A percentile compares a stretch with the other conserved stretches of the same genome.
These are phyloP conservation scores for Sminthurides aquaticus DNA, from an alignment of 2,888 invertebrate genomes.

Conservation along the genomic window DNA sequence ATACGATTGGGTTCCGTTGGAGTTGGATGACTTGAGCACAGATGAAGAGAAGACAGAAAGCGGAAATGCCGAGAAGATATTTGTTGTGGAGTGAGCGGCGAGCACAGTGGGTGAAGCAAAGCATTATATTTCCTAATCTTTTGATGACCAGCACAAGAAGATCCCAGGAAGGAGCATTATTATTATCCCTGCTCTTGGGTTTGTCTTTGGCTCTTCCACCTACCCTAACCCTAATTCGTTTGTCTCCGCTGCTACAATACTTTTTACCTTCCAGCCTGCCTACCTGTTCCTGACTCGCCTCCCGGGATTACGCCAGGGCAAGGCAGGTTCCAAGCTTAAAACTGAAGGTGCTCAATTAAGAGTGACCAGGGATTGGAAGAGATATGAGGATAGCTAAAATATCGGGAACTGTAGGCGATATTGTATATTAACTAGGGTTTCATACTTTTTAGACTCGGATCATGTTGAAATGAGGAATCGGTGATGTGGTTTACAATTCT, in stretches of 20 bases:
- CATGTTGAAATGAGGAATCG: no score
- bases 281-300: no score
- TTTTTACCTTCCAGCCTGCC: constrained; percentile 3
- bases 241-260: background rate
- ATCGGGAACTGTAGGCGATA: no score
- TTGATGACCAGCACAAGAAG: background rate
- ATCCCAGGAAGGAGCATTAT: background rate
- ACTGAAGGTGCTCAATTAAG: no score
- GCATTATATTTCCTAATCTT: background rate
- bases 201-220: background rate
- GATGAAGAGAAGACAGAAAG: constrained; percentile 31
- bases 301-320: no score
- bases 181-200: background rate
- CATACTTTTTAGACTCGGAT: no score
- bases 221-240: background rate
- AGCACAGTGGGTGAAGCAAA: constrained; percentile 1
- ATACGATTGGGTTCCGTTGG: constrained; percentile 28
- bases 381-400: no score
- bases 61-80: constrained; percentile 28
- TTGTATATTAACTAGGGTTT: no score
- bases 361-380: no score
- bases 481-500: no score
- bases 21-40: constrained; percentile 41
- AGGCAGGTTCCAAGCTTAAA: no score
- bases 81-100: background rate